phyloP scores from a whole-genome alignment of 2,888 invertebrate species.

The Mylabris sibirica region DNA sequence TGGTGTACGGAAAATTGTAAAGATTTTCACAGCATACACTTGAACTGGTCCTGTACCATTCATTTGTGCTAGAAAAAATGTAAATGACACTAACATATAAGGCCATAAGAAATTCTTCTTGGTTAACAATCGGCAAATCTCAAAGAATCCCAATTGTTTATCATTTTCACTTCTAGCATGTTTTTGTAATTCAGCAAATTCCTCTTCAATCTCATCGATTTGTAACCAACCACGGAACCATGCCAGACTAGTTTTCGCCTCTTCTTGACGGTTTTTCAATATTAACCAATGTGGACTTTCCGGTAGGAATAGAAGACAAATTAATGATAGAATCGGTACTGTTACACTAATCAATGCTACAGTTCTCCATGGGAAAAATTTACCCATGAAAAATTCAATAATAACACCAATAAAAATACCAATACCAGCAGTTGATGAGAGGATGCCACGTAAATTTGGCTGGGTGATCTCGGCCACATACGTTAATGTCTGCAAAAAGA shows the following conservation, averaged over 20 bases:
- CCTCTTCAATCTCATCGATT: conserved; percentile 66
- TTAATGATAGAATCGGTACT: conserved; percentile 70
- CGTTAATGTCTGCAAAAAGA: conserved; percentile 68
- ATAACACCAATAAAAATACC: conserved; percentile 76
- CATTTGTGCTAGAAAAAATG: conserved; percentile 79
- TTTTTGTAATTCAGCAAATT: conserved; percentile 60
- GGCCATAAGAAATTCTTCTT: conserved; percentile 73
- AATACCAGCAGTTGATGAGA: conserved; percentile 75
- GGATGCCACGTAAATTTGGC: conserved; percentile 74
- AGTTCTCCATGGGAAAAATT: conserved; percentile 74
- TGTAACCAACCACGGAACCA: conserved; percentile 61
- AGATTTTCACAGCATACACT: conserved; percentile 78
- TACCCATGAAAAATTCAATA: conserved; percentile 75
- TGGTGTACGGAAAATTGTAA: conserved; percentile 74
- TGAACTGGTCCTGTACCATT: conserved; percentile 78
- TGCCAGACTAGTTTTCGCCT: conserved; percentile 72
- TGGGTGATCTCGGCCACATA: conserved; percentile 82
- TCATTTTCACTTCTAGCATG: conserved; percentile 5
- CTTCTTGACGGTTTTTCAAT: conserved; percentile 68
- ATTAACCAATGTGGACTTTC: conserved; percentile 84
- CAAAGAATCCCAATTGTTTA: neutral
- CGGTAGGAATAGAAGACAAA: conserved; percentile 74
- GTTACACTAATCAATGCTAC: conserved; percentile 71
- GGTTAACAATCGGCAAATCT: conserved; percentile 60
- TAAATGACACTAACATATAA: conserved; percentile 70